A percentile compares a stretch with the other conserved stretches of the same genome.
Conservation (phyloP, 2,797 vertebrate genomes). For the Anguilla marmorata region DNA sequence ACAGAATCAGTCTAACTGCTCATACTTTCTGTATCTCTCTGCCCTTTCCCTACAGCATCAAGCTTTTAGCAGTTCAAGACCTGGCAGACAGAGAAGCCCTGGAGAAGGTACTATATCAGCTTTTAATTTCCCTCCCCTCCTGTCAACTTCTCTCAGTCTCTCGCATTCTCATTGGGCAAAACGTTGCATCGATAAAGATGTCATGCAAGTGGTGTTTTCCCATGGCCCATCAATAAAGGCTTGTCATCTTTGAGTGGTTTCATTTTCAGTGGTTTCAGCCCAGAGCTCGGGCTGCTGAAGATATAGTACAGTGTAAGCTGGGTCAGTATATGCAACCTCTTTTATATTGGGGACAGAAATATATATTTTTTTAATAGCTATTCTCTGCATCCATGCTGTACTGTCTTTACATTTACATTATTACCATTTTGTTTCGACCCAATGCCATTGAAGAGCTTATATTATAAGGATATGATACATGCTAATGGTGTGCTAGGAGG, state of each 20-base stretch:
- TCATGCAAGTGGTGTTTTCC: not conserved
- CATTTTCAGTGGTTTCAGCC: not conserved
- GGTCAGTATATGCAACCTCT: not conserved
- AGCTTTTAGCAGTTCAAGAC: constrained; percentile 80
- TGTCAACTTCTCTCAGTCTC: not conserved
- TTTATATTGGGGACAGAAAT: not conserved
- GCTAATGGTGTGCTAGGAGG: not conserved
- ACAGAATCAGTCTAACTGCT: not conserved
- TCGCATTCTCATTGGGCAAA: not conserved
- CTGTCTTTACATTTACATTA: not conserved
- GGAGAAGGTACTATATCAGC: constrained; percentile 74
- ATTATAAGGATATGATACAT: not conserved
- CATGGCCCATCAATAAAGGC: not conserved
- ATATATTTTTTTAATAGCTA: not conserved
- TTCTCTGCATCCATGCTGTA: not conserved
- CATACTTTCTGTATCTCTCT: not conserved
- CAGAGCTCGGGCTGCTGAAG: not conserved
- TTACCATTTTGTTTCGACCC: not conserved
- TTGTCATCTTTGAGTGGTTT: not conserved
- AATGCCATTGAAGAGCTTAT: not conserved
- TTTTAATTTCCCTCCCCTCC: not conserved
- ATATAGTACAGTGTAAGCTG: not conserved
- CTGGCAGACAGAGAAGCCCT: constrained; percentile 76
- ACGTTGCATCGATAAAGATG: not conserved
- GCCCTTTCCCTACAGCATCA: constrained; percentile 69